Conservation (phyloP, 2,797 vertebrate species). For the Orientallactaga sibirica region DNA sequence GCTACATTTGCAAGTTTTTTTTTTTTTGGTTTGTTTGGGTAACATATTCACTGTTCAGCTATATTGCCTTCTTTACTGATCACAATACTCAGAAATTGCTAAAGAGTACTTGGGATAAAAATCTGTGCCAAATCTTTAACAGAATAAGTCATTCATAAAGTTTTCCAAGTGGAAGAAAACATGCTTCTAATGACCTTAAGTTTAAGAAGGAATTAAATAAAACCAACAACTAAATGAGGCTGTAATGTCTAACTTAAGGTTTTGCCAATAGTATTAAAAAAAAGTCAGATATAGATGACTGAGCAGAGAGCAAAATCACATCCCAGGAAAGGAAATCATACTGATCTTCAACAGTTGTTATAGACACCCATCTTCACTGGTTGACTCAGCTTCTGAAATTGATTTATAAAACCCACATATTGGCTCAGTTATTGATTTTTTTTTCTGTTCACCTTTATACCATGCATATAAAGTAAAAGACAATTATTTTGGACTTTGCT, state of each 20-base stretch:
- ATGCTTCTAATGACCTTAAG: slow-evolving; percentile 80
- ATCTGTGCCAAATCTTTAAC: slow-evolving; percentile 78
- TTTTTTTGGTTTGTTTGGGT: neutral
- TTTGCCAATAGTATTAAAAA: neutral
- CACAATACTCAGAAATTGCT: neutral
- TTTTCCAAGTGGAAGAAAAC: slow-evolving; percentile 82
- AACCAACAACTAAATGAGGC: neutral
- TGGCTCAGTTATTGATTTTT: neutral
- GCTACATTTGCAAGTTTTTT: neutral
- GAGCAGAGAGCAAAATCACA: neutral
- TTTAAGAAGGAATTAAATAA: slow-evolving; percentile 72
- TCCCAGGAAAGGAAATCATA: neutral
- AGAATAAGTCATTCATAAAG: slow-evolving; percentile 79
- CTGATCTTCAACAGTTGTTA: neutral
- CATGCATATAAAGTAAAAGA: neutral
- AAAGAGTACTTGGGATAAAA: slow-evolving; percentile 29
- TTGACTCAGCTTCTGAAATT: slow-evolving; percentile 11
- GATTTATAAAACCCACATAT: slow-evolving; percentile 6
- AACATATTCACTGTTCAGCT: neutral
- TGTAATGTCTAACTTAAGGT: slow-evolving; percentile 3
- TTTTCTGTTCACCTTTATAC: neutral
- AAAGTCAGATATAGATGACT: slow-evolving; percentile 10
- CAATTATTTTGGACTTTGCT: neutral
- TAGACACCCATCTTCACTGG: neutral
- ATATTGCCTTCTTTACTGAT: neutral